These are phyloP conservation scores for Mystacornis crossleyi DNA, from an alignment of 2,113 vertebrate genomes.

Conservation along the genomic window DNA sequence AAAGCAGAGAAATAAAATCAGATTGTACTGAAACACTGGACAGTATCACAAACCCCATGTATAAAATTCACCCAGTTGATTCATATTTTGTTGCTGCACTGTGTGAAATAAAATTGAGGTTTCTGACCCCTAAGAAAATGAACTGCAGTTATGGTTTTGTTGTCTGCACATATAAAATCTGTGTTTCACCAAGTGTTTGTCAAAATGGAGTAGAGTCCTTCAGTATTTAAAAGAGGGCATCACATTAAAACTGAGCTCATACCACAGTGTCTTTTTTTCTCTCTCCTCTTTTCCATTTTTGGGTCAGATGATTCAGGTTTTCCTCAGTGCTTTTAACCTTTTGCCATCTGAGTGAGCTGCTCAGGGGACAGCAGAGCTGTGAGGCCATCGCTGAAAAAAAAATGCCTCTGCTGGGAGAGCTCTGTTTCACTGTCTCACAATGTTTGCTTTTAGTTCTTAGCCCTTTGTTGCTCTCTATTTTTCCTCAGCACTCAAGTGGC, in stretches of 20 bases:
- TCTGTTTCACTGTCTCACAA: neutral
- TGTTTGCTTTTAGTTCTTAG: neutral
- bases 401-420: neutral
- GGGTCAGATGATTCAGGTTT: conserved; percentile 58
- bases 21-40: neutral
- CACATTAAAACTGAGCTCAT: neutral
- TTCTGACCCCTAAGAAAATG: neutral
- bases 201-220: neutral
- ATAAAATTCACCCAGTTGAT: neutral
- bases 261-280: neutral
- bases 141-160: neutral
- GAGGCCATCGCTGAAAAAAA: neutral
- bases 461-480: neutral
- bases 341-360: neutral
- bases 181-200: neutral
- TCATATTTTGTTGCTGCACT: neutral
- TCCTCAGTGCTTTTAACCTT: conserved; percentile 49
- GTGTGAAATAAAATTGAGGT: neutral
- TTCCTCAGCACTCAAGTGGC: neutral
- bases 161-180: neutral
- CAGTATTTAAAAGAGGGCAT: neutral
- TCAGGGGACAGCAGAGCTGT: neutral
- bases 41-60: neutral
- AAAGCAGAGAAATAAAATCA: neutral
- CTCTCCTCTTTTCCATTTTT: conserved; percentile 17